These are phyloP conservation scores for Priocnemis perturbator DNA, from an alignment of 2,888 invertebrate species.

Conservation along the genomic window DNA sequence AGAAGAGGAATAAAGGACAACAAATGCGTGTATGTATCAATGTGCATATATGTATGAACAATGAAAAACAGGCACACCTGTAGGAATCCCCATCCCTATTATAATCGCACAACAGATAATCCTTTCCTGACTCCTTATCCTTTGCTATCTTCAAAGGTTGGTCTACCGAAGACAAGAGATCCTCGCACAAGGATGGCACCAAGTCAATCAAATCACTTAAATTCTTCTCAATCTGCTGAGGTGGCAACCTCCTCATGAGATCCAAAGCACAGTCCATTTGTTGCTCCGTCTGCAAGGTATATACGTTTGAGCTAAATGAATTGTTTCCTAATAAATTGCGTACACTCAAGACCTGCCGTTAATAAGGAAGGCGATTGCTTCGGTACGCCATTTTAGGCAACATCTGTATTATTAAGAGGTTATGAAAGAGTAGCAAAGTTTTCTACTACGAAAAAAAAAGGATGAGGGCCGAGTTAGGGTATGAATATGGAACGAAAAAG, in stretches of 20 bases:
- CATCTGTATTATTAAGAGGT: neutral
- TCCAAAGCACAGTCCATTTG: constrained; percentile 99
- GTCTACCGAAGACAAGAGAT: constrained; percentile 96
- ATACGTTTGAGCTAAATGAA: neutral
- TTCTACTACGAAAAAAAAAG: neutral
- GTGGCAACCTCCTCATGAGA: constrained; percentile 98
- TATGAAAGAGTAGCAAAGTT: neutral
- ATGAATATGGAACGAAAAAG: neutral
- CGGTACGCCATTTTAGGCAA: constrained; percentile 52
- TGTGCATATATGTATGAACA: neutral
- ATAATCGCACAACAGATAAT: constrained; percentile 98
- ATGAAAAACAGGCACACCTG: constrained; percentile 36
- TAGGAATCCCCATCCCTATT: constrained; percentile 98
- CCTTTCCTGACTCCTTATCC: constrained; percentile 96
- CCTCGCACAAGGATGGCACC: constrained; percentile 96
- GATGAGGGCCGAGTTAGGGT: too few species aligned
- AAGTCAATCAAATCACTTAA: constrained; percentile 97
- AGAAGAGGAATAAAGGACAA: neutral
- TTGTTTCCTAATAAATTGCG: neutral
- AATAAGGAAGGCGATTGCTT: neutral
- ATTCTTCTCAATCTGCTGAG: constrained; percentile 99
- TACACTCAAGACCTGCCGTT: neutral
- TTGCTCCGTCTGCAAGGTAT: constrained; percentile 89
- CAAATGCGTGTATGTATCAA: neutral
- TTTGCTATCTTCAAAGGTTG: constrained; percentile 98